Conservation (phyloP, 2,797 vertebrate genomes). For the Borostomias antarcticus region DNA sequence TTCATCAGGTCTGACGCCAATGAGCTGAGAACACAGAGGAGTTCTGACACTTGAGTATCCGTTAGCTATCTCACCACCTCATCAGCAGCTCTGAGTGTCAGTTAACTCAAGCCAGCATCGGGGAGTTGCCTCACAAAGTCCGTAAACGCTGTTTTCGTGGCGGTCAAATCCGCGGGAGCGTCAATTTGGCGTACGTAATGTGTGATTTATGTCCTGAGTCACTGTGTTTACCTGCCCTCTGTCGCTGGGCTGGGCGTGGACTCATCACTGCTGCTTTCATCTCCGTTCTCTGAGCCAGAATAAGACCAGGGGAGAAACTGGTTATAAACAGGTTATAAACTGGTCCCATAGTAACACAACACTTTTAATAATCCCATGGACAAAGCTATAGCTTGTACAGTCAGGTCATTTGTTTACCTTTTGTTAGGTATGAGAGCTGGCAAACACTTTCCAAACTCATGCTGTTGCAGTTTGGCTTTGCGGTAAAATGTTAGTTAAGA, state of each 20-base stretch:
- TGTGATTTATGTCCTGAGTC: too few relatives aligned
- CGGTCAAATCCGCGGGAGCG: too few relatives aligned
- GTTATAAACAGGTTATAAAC: background rate
- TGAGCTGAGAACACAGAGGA: conserved; percentile 72
- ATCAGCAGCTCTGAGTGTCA: background rate
- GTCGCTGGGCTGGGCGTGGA: conserved; percentile 86
- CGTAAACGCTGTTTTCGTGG: too few relatives aligned
- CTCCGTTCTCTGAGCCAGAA: conserved; percentile 82
- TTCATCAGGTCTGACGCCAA: conserved; percentile 94
- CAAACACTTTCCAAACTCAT: conserved; percentile 10
- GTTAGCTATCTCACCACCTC: background rate
- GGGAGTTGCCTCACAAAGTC: too few relatives aligned
- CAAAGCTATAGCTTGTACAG: background rate
- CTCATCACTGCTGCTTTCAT: conserved; percentile 94
- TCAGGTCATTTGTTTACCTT: background rate
- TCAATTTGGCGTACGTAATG: too few relatives aligned
- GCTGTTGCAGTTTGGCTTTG: conserved; percentile 23
- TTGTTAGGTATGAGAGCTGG: background rate
- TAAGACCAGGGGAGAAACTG: conserved; percentile 17
- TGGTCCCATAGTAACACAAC: conserved; percentile 10
- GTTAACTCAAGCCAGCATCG: too few relatives aligned
- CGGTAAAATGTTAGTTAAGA: conserved; percentile 22
- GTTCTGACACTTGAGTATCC: background rate
- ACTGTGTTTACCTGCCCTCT: conserved; percentile 86
- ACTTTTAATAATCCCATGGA: background rate